Evolutionary conservation across 1,140 invertebrate genomes (phyloP).

Genomic region (Rhysida immarginata): DNA sequence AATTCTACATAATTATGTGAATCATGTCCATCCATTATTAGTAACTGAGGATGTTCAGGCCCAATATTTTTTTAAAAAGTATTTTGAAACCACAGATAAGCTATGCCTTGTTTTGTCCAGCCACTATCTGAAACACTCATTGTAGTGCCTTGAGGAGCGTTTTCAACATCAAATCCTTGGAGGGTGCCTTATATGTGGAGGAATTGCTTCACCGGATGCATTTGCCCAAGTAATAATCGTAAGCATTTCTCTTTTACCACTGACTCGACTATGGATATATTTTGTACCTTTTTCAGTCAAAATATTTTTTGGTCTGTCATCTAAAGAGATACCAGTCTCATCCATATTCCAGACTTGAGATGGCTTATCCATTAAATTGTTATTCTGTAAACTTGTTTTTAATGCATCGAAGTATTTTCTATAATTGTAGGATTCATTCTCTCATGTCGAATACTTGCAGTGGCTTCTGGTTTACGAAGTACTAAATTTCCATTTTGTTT

Average conservation of each 20-base stretch:
- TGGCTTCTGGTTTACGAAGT: not conserved
- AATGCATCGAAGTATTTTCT: not conserved
- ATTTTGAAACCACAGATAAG: not conserved
- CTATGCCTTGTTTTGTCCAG: slow-evolving; percentile 6
- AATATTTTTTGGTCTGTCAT: not conserved
- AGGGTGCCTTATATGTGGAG: not conserved
- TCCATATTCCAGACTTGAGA: not conserved
- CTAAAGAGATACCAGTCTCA: not conserved
- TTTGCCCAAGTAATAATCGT: slow-evolving; percentile 6
- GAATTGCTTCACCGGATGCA: not conserved
- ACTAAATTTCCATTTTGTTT: not conserved
- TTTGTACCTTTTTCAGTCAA: slow-evolving; percentile 2
- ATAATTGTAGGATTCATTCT: not conserved
- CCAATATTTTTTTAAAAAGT: slow-evolving; percentile 7
- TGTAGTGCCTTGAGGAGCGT: not conserved
- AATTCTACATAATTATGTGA: slow-evolving; percentile 12
- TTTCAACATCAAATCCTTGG: not conserved
- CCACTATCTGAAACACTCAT: not conserved
- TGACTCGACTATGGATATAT: slow-evolving; percentile 2
- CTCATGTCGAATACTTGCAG: not conserved
- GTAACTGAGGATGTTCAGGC: slow-evolving; percentile 7
- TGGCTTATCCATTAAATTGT: not conserved
- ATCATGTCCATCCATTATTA: slow-evolving; percentile 12
- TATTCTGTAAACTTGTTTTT: not conserved
- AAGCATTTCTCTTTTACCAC: slow-evolving; percentile 5